phyloP scores from a whole-genome alignment of 2,113 vertebrate species.

The Triplophysa rosa region DNA sequence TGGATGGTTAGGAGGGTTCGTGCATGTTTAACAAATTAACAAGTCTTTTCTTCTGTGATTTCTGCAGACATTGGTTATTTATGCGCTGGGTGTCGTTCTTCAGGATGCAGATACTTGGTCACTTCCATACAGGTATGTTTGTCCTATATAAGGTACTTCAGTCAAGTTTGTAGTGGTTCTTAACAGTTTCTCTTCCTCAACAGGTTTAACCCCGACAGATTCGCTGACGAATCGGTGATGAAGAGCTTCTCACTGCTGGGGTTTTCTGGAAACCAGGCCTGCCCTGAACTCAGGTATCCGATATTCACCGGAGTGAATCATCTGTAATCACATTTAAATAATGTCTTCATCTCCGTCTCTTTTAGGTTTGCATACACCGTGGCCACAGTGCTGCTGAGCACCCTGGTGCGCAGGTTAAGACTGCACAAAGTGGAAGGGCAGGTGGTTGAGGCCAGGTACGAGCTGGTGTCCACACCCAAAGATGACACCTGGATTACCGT shows the following conservation, averaged over 20 bases:
- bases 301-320: neutral
- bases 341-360: neutral
- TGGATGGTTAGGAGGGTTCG: neutral
- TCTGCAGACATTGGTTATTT: conserved; percentile 90
- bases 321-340: too few species aligned
- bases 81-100: conserved; percentile 91
- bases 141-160: neutral
- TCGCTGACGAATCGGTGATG: conserved; percentile 78
- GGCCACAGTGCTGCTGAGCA: conserved; percentile 82
- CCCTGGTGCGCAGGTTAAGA: conserved; percentile 80
- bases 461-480: conserved; percentile 89
- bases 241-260: conserved; percentile 88
- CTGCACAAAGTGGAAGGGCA: conserved; percentile 83
- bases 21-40: neutral
- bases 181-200: neutral
- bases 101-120: conserved; percentile 88
- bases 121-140: conserved; percentile 81
- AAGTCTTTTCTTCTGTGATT: neutral
- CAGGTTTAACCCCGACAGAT: conserved; percentile 92
- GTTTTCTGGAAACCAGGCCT: conserved; percentile 90
- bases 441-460: conserved; percentile 84
- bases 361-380: conserved; percentile 90
- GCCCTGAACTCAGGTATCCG: conserved; percentile 88
- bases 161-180: neutral
- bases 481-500: conserved; percentile 94